Evolutionary conservation across 2,113 vertebrate genomes (phyloP), one percentile per base, ranked within the genome.

Genomic region (Perca fluviatilis): DNA sequence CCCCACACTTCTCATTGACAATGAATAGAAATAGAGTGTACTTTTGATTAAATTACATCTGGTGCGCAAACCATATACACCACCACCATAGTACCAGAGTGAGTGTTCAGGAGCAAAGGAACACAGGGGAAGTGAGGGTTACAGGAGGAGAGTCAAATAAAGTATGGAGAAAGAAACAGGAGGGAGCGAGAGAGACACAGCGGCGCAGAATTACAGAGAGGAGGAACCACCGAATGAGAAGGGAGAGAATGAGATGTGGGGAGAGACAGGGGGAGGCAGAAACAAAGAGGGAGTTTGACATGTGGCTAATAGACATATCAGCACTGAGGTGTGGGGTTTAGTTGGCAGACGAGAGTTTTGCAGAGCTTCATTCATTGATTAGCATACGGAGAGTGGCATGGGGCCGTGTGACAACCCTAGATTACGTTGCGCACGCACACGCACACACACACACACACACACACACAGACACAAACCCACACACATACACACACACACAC

Each of bases 291-390:
- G 94, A 94, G 84, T 87, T 82, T 97, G 97, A 97, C 95, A 96
- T 97, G 95, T 95, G 96, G 96, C 96, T 98, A 98, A 99, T 97
- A 98, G 97, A 98, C 97, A 98, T 97, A 98, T 98, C 97, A 98
- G 97, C 96, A 95, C 95, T 96, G 96, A 95, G 96, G 96, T 96
- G 96, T 96, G 97, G 96, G 96, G 96, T 97, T 98, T 97, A 97
- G 97, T 96, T 96, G 95, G 95, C 95, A 97, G 97, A 97, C 96
- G 95, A 97, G 96, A 96, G 97, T 96, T 96, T 92, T 95, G 96
- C 90, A 90, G 90, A 96, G 97, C 91, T 97, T 95, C 95, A 94
- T 96, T 98, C 97, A 97, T 97, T 97, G 98, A 98, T 99, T 98
- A 98, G 97, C 98, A 98, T 97, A 97, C 95, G 94, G 96, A 97